Conservation (phyloP, 2,888 invertebrate species). For the Pegoplata infirma region DNA sequence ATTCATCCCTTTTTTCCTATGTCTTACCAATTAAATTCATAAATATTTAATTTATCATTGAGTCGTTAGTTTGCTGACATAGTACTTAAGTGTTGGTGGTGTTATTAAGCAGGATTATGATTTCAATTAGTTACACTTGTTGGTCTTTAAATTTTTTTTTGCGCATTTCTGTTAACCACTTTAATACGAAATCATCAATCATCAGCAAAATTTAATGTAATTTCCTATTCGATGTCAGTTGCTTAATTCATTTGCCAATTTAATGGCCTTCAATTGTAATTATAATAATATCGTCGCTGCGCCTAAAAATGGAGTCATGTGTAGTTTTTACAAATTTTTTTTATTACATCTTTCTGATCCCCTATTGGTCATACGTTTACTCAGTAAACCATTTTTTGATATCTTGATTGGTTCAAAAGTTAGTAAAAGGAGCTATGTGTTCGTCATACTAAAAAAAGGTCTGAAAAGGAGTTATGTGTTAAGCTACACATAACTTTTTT, state of each 20-base stretch:
- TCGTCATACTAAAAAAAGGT: too few species aligned
- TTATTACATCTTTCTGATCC: too few species aligned
- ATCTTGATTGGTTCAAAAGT: too few species aligned
- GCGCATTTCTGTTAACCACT: background rate
- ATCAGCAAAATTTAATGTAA: background rate
- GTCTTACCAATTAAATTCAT: background rate
- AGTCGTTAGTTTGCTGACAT: background rate
- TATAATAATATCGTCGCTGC: background rate
- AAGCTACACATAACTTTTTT: too few species aligned
- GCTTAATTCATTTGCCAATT: background rate
- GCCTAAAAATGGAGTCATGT: too few species aligned
- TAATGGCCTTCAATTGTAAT: constrained; percentile 6
- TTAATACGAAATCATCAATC: constrained; percentile 1
- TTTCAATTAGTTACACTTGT: too few species aligned
- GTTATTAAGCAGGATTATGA: background rate
- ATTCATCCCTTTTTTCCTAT: background rate
- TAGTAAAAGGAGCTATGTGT: too few species aligned
- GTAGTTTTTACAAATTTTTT: too few species aligned
- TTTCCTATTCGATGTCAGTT: background rate
- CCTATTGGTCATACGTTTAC: too few species aligned
- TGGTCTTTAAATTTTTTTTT: background rate
- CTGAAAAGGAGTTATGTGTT: too few species aligned
- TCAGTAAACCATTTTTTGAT: too few species aligned
- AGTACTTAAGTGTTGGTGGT: too few species aligned
- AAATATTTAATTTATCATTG: background rate